Conservation (phyloP, 2,888 invertebrate genomes). For the Rhimphoctona megacephalus region DNA sequence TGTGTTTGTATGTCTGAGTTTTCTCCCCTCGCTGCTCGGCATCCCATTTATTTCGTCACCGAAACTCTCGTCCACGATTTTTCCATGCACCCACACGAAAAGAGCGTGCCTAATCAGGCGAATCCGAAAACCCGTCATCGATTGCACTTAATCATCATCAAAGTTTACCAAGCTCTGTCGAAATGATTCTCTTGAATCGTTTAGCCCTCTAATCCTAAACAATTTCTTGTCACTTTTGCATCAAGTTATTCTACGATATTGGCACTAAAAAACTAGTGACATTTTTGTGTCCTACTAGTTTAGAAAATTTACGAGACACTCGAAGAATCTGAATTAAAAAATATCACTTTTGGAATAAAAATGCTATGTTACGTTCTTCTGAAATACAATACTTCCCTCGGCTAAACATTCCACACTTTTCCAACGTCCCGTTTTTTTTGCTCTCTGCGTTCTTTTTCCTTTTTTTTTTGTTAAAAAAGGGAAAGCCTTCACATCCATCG, state of each 20-base stretch:
- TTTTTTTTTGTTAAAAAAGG: constrained; percentile 24
- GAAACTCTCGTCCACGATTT: not conserved
- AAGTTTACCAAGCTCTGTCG: not conserved
- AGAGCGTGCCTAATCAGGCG: not conserved
- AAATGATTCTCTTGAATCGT: not conserved
- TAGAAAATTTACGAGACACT: not conserved
- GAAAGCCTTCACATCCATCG: constrained; percentile 37
- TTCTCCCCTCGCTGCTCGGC: not conserved
- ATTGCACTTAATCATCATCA: constrained; percentile 33
- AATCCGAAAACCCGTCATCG: constrained; percentile 4
- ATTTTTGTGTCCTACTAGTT: not conserved
- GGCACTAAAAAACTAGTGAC: not conserved
- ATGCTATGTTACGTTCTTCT: not conserved
- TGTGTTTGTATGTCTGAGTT: not conserved
- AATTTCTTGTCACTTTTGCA: not conserved
- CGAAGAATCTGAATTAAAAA: not conserved
- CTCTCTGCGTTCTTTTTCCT: not conserved
- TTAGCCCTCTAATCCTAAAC: not conserved
- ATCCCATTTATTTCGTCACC: constrained; percentile 47
- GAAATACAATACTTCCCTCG: not conserved
- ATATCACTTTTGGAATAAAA: not conserved
- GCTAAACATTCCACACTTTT: constrained; percentile 33
- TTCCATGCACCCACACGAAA: not conserved
- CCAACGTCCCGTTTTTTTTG: constrained; percentile 33
- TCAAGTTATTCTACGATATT: not conserved